Conservation (phyloP, 2,797 vertebrate genomes). For the Apogon hyalosoma region DNA sequence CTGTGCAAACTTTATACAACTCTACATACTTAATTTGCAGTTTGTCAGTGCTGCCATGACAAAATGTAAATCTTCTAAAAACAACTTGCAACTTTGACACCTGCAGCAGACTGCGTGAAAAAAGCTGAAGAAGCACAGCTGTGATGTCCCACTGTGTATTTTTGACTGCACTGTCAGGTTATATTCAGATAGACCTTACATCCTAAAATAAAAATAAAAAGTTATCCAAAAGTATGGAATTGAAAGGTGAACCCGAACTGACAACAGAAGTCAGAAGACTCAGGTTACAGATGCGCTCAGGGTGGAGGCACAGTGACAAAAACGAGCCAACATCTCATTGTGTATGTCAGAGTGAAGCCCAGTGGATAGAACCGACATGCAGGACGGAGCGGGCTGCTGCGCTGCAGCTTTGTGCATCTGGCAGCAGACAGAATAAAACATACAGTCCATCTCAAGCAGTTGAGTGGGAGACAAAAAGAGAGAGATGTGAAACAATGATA, state of each 20-base stretch:
- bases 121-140: neutral
- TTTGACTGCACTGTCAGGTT: neutral
- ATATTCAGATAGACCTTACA: neutral
- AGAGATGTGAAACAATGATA: constrained; percentile 2
- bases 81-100: constrained; percentile 4
- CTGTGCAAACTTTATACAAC: neutral
- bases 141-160: neutral
- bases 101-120: constrained; percentile 1
- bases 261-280: constrained; percentile 14
- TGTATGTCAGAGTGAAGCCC: neutral
- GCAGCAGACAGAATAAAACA: constrained; percentile 28
- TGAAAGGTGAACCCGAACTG: constrained; percentile 6
- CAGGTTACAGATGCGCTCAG: constrained; percentile 12
- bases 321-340: neutral
- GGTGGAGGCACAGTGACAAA: constrained; percentile 3
- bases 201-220: constrained; percentile 20
- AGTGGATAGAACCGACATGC: neutral
- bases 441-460: constrained; percentile 41
- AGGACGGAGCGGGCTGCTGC: constrained; percentile 35
- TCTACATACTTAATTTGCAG: neutral
- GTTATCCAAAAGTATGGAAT: constrained; percentile 3
- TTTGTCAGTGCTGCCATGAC: constrained; percentile 13
- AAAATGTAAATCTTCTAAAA: constrained; percentile 9
- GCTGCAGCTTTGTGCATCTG: constrained; percentile 50
- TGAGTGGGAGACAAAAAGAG: constrained; percentile 47